Percentiles rank a stretch among this genome's conserved stretches.
phyloP scores from a whole-genome alignment of 2,888 invertebrate genomes.

The Omphaloscelis lunosa region DNA sequence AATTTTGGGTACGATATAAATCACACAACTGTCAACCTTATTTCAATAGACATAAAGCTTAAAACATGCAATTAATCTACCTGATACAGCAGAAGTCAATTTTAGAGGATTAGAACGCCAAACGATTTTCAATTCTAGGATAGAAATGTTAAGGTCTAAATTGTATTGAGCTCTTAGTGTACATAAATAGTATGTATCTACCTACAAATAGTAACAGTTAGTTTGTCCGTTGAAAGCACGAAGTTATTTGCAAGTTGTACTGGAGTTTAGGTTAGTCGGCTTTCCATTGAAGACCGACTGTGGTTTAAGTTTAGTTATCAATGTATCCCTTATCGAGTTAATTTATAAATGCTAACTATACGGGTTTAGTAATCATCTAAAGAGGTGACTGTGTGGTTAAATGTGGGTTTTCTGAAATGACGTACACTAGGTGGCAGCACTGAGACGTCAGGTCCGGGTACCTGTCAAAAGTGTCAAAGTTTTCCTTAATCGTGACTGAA shows the following conservation, averaged over 20 bases:
- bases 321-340: constrained; percentile 10
- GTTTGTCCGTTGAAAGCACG: constrained; percentile 3
- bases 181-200: constrained; percentile 1
- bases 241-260: constrained; percentile 45
- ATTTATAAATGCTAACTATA: constrained; percentile 1
- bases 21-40: constrained; percentile 42
- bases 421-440: too few species aligned
- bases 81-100: constrained; percentile 12
- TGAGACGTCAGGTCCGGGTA: too few species aligned
- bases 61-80: background rate
- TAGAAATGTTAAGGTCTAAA: background rate
- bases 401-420: too few species aligned
- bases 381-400: background rate
- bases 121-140: constrained; percentile 1
- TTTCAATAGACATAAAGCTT: background rate
- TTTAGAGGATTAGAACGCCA: background rate
- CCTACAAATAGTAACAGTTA: constrained; percentile 1
- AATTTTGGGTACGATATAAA: background rate
- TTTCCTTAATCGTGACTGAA: too few species aligned
- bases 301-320: constrained; percentile 4
- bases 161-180: constrained; percentile 4
- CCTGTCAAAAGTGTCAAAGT: too few species aligned
- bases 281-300: constrained; percentile 22
- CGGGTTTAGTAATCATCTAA: background rate
- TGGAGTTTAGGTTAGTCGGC: constrained; percentile 18